Conservation (phyloP, 2,113 vertebrate genomes). For the mouse (Mus musculus) region DNA sequence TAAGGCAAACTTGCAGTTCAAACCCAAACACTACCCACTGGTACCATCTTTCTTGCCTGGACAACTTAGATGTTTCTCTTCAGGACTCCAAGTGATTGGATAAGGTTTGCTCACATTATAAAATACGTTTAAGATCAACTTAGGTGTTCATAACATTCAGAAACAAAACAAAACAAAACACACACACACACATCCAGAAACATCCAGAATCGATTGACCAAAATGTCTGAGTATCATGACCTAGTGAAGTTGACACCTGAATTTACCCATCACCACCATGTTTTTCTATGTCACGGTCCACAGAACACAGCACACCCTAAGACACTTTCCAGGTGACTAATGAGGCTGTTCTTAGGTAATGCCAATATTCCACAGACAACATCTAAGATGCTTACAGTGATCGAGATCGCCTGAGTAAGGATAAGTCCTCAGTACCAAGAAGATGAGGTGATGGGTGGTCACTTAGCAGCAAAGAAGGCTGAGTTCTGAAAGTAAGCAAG, state of each 20-base stretch:
- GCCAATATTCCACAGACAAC: background rate
- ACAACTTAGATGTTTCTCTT: background rate
- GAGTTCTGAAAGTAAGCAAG: background rate
- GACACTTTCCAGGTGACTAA: background rate
- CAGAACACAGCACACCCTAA: background rate
- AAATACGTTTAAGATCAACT: background rate
- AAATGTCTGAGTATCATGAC: background rate
- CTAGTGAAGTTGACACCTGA: background rate
- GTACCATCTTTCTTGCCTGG: background rate
- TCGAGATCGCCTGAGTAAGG: background rate
- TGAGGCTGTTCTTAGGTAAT: background rate
- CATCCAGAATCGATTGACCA: background rate
- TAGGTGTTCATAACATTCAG: background rate
- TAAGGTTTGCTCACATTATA: background rate
- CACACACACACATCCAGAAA: background rate
- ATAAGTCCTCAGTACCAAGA: background rate
- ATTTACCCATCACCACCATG: background rate
- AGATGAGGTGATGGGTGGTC: background rate
- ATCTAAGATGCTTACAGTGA: background rate
- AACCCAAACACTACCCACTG: background rate
- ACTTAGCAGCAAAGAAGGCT: background rate
- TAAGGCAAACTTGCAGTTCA: background rate
- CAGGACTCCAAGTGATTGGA: background rate
- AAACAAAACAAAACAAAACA: background rate
- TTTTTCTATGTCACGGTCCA: background rate